Evolutionary conservation across 2,888 invertebrate genomes (phyloP).

Genomic region (Amitus sp.): DNA sequence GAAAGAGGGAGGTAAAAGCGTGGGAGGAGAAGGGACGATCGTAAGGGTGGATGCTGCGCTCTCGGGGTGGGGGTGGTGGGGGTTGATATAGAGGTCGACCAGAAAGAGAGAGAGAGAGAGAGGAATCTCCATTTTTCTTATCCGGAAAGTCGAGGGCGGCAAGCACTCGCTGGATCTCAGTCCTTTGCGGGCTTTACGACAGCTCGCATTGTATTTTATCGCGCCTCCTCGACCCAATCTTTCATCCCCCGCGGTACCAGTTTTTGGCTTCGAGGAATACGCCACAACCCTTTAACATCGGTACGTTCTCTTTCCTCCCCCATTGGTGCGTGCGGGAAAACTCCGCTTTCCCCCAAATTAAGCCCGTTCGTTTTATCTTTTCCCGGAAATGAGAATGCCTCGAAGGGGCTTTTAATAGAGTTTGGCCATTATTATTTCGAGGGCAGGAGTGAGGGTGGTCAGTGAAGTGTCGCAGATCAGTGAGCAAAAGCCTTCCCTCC

Average conservation of each 20-base stretch:
- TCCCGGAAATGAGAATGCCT: too few relatives aligned
- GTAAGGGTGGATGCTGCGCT: constrained; percentile 39
- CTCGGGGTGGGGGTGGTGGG: constrained; percentile 27
- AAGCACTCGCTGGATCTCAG: constrained; percentile 47
- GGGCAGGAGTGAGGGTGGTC: neutral
- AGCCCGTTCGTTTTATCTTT: too few relatives aligned
- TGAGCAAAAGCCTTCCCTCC: neutral
- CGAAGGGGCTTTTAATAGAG: neutral
- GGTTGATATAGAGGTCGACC: constrained; percentile 18
- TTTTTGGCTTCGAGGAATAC: neutral
- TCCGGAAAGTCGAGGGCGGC: constrained; percentile 40
- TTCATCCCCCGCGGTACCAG: constrained; percentile 3
- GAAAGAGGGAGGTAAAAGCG: too few relatives aligned
- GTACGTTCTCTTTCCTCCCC: neutral
- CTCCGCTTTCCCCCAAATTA: too few relatives aligned
- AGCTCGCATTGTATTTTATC: constrained; percentile 46
- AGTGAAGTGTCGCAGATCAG: neutral
- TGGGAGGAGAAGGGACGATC: constrained; percentile 39
- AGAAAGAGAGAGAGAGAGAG: constrained; percentile 29
- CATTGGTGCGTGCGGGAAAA: too few relatives aligned
- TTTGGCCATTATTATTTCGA: neutral
- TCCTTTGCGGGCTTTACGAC: constrained; percentile 55
- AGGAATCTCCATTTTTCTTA: constrained; percentile 47
- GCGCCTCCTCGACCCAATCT: constrained; percentile 8
- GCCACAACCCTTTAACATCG: neutral